Conservation (phyloP, 2,113 vertebrate species). For the Tapirus terrestris region DNA sequence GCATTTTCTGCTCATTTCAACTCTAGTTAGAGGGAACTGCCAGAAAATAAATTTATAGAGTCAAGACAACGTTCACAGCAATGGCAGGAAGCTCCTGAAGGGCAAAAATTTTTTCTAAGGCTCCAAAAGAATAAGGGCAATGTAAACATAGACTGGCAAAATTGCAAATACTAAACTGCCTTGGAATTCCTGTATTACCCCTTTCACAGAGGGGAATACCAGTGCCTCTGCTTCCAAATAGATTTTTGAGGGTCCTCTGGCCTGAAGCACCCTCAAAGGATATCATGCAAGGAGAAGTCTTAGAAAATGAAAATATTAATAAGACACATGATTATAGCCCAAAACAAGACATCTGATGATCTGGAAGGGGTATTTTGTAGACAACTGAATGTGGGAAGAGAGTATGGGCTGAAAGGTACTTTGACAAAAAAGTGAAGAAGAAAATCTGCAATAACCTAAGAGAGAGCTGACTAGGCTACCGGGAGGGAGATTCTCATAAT, state of each 20-base stretch:
- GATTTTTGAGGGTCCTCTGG: background rate
- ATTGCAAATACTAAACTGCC: background rate
- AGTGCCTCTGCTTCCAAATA: background rate
- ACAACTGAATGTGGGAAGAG: background rate
- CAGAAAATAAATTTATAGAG: conserved; percentile 42
- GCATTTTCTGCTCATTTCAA: conserved; percentile 48
- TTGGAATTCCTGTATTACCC: background rate
- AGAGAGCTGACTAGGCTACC: background rate
- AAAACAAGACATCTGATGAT: background rate
- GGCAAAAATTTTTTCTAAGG: background rate
- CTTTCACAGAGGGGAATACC: background rate
- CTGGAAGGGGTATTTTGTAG: background rate
- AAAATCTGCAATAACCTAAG: background rate
- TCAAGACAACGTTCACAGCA: conserved; percentile 40
- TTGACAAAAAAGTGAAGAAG: background rate
- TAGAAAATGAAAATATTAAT: conserved; percentile 13
- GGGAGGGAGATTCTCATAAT: background rate
- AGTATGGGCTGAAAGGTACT: background rate
- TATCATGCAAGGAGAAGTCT: background rate
- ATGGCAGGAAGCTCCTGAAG: background rate
- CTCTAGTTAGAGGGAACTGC: background rate
- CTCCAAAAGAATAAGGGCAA: background rate
- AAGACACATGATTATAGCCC: background rate
- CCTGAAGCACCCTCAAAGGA: background rate
- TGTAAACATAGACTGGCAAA: background rate